These are phyloP conservation scores for Amblyraja radiata DNA, from an alignment of 2,797 vertebrate species.

Conservation along the genomic window DNA sequence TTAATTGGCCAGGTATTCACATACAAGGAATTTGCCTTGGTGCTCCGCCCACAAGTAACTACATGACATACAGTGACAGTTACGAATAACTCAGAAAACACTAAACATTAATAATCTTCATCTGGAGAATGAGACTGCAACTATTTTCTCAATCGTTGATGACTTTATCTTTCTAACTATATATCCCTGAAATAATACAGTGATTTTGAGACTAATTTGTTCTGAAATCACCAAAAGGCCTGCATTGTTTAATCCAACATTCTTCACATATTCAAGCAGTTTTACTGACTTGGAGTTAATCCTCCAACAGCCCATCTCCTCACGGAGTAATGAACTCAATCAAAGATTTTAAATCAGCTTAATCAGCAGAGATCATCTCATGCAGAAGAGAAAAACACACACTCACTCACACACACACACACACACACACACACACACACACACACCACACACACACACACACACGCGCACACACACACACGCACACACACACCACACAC, in stretches of 20 bases:
- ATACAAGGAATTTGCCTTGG: too few relatives aligned
- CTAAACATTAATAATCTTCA: not conserved
- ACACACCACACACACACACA: too few relatives aligned
- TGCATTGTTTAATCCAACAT: not conserved
- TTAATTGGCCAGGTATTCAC: too few relatives aligned
- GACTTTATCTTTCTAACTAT: not conserved
- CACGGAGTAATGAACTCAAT: not conserved
- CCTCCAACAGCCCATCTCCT: not conserved
- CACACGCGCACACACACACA: too few relatives aligned
- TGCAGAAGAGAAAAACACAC: not conserved
- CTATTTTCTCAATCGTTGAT: not conserved
- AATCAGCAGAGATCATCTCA: not conserved
- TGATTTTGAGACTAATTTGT: not conserved
- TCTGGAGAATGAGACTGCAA: not conserved
- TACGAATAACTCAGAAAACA: too few relatives aligned
- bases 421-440: too few relatives aligned
- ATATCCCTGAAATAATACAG: not conserved
- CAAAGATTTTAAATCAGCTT: not conserved
- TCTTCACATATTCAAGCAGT: not conserved
- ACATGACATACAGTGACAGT: too few relatives aligned
- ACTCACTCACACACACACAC: too few relatives aligned
- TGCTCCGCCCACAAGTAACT: too few relatives aligned
- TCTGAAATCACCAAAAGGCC: not conserved
- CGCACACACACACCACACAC: too few relatives aligned
- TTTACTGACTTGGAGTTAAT: not conserved